These are phyloP conservation scores for Epiblema foenella DNA, from an alignment of 2,888 invertebrate genomes.

Conservation along the genomic window DNA sequence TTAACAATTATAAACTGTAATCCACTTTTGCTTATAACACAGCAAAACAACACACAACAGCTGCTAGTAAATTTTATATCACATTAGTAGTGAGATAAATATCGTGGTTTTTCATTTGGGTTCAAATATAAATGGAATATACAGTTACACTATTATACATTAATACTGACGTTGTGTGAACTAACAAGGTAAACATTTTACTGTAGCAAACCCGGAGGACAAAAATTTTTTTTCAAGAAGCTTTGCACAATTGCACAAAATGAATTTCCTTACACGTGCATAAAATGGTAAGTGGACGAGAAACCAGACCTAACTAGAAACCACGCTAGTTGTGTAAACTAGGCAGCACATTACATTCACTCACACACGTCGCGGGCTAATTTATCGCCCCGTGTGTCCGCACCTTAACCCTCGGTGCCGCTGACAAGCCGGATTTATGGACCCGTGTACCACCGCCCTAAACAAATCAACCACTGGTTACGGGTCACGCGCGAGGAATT, in stretches of 20 bases:
- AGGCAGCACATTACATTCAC: conserved; percentile 62
- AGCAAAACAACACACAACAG: no score
- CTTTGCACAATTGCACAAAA: background rate
- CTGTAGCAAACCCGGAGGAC: background rate
- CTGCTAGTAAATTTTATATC: background rate
- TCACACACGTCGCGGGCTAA: conserved; percentile 64
- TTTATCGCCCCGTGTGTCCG: conserved; percentile 65
- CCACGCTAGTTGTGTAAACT: conserved; percentile 49
- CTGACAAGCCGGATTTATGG: conserved; percentile 70
- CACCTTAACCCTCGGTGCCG: conserved; percentile 71
- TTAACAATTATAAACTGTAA: conserved; percentile 23
- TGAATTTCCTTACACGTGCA: background rate
- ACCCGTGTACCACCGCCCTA: conserved; percentile 56
- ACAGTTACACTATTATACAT: background rate
- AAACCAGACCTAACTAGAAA: conserved; percentile 3
- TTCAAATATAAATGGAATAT: background rate
- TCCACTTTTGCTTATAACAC: background rate
- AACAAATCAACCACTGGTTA: conserved; percentile 52
- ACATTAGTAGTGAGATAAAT: background rate
- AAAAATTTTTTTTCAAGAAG: background rate
- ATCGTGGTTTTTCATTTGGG: background rate
- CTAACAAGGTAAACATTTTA: background rate
- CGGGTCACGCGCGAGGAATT: conserved; percentile 48
- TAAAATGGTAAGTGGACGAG: background rate
- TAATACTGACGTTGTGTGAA: background rate